Evolutionary conservation across 1,140 invertebrate genomes (phyloP).

Genomic region (Phthorimaea operculella): DNA sequence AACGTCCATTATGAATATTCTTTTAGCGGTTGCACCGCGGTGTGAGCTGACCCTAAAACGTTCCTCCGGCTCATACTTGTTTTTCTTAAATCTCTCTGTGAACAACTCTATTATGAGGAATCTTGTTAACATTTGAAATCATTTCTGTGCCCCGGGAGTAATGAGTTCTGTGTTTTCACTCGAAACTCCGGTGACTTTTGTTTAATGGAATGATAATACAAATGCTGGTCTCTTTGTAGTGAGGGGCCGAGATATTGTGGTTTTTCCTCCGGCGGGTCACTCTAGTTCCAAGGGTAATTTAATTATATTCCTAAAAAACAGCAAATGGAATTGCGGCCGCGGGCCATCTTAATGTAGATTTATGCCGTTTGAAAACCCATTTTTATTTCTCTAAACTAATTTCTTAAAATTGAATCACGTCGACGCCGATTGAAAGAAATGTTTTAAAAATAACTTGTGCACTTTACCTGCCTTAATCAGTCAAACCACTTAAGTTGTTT

Average conservation of each 20-base stretch:
- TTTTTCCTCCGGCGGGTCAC: conserved; percentile 58
- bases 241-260: conserved; percentile 52
- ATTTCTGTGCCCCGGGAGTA: conserved; percentile 61
- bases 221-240: conserved; percentile 62
- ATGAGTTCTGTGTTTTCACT: conserved; percentile 65
- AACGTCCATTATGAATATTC: too few species aligned
- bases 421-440: background rate
- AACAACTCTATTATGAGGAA: conserved; percentile 62
- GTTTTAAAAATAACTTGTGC: background rate
- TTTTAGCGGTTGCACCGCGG: too few species aligned
- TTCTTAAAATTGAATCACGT: background rate
- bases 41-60: background rate
- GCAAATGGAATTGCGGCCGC: conserved; percentile 38
- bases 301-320: conserved; percentile 49
- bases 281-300: conserved; percentile 59
- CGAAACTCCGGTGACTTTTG: conserved; percentile 64
- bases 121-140: conserved; percentile 66
- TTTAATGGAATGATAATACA: conserved; percentile 68
- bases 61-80: conserved; percentile 36
- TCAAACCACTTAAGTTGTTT: background rate
- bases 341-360: conserved; percentile 38
- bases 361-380: conserved; percentile 22
- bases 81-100: conserved; percentile 65
- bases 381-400: conserved; percentile 18
- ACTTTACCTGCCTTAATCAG: background rate